Conservation (phyloP, 2,888 invertebrate species). For the Lasioglossum zephyrum region DNA sequence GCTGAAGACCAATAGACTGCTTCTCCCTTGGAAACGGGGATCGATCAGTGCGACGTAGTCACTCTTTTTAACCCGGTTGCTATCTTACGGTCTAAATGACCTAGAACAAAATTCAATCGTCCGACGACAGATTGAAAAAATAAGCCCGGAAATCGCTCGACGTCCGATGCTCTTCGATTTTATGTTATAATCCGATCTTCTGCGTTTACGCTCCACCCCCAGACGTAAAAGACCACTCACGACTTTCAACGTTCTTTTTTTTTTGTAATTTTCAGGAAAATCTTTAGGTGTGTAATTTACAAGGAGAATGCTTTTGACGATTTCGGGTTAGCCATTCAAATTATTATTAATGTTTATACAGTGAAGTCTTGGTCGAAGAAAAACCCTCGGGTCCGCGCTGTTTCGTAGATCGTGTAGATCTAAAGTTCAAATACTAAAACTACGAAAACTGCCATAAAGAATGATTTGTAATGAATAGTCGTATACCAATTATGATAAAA, state of each 20-base stretch:
- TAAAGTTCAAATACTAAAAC: too few species aligned
- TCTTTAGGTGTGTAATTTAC: too few species aligned
- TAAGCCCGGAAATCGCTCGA: neutral
- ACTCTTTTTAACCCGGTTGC: slow-evolving; percentile 1
- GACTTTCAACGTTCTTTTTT: neutral
- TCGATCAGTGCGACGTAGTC: slow-evolving; percentile 29
- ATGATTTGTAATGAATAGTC: too few species aligned
- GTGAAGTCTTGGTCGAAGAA: too few species aligned
- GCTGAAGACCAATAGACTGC: slow-evolving; percentile 35
- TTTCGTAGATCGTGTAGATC: too few species aligned
- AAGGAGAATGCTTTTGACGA: too few species aligned
- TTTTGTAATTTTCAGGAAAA: neutral
- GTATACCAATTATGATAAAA: too few species aligned
- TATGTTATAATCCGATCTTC: neutral
- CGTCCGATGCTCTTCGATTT: slow-evolving; percentile 1
- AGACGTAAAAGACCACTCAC: neutral
- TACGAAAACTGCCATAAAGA: too few species aligned
- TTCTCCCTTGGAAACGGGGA: slow-evolving; percentile 30
- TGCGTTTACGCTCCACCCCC: neutral
- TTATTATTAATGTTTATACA: too few species aligned
- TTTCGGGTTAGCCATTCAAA: too few species aligned
- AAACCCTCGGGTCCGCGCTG: too few species aligned
- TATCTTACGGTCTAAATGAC: slow-evolving; percentile 7
- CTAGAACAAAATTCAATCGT: neutral
- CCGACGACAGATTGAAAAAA: neutral